A percentile compares a stretch with the other conserved stretches of the same genome.
Evolutionary conservation across 1,140 invertebrate species (phyloP).

Genomic region (Heliconius hermathena): DNA sequence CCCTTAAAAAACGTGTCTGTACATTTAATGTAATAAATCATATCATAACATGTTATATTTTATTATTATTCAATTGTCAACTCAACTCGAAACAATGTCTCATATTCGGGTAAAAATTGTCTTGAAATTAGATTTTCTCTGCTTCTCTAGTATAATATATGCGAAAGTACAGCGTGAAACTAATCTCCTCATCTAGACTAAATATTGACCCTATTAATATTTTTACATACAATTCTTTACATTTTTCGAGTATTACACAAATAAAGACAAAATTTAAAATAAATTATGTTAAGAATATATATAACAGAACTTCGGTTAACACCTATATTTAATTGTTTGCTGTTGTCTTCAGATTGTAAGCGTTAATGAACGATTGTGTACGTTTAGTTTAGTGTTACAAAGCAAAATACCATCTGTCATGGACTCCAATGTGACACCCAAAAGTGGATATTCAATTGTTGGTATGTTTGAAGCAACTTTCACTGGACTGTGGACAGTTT

Average conservation of each 20-base stretch:
- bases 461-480: conserved; percentile 36
- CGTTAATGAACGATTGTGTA: conserved; percentile 1
- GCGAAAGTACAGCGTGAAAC: too few relatives aligned
- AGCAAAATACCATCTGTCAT: not conserved
- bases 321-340: not conserved
- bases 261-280: not conserved
- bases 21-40: not conserved
- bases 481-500: conserved; percentile 30
- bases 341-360: not conserved
- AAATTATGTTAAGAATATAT: not conserved
- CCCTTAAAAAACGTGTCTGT: not conserved
- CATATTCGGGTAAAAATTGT: too few relatives aligned
- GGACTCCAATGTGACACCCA: conserved; percentile 6
- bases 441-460: conserved; percentile 39
- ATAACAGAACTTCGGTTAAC: not conserved
- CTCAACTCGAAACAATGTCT: too few relatives aligned
- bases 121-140: too few relatives aligned
- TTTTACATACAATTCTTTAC: too few relatives aligned
- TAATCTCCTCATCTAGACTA: too few relatives aligned
- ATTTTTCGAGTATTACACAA: not conserved
- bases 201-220: too few relatives aligned
- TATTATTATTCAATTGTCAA: too few relatives aligned
- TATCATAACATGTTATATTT: too few relatives aligned
- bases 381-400: conserved; percentile 3
- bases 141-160: too few relatives aligned